phyloP scores from a whole-genome alignment of 37 sponge, comb jelly and placozoan genomes.

The Oopsacas minuta region DNA sequence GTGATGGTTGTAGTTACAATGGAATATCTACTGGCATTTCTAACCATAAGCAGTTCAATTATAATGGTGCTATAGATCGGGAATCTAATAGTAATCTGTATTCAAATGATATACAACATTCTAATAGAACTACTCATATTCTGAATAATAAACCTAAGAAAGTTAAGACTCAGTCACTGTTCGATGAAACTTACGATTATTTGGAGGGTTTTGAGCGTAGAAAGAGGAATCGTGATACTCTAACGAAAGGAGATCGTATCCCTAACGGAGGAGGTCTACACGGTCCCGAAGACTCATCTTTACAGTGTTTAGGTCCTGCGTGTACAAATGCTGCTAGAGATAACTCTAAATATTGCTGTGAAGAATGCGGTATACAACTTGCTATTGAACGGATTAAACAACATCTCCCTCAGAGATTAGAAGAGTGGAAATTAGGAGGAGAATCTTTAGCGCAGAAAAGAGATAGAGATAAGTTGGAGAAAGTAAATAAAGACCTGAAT shows the following conservation, averaged over 20 bases:
- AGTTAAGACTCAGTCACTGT: background rate
- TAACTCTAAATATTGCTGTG: conserved; percentile 84
- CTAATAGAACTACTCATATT: background rate
- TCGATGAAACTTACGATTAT: background rate
- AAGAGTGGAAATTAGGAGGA: background rate
- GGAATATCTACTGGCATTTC: background rate
- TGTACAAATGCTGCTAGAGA: conserved; percentile 65
- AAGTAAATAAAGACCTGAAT: conserved; percentile 30
- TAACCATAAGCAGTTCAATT: background rate
- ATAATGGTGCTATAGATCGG: background rate
- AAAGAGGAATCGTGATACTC: background rate
- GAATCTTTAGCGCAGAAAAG: conserved; percentile 24
- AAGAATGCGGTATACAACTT: conserved; percentile 82
- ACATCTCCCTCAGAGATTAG: background rate
- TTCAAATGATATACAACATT: background rate
- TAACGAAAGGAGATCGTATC: background rate
- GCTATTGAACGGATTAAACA: conserved; percentile 38
- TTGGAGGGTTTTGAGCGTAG: background rate
- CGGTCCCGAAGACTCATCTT: background rate
- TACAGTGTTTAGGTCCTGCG: conserved; percentile 74
- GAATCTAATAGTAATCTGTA: background rate
- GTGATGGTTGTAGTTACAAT: background rate
- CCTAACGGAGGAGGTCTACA: background rate
- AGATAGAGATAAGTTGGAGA: conserved; percentile 34
- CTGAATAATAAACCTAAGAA: background rate